Evolutionary conservation across 1,140 invertebrate species (phyloP).

Genomic region (Bicyclus anynana): DNA sequence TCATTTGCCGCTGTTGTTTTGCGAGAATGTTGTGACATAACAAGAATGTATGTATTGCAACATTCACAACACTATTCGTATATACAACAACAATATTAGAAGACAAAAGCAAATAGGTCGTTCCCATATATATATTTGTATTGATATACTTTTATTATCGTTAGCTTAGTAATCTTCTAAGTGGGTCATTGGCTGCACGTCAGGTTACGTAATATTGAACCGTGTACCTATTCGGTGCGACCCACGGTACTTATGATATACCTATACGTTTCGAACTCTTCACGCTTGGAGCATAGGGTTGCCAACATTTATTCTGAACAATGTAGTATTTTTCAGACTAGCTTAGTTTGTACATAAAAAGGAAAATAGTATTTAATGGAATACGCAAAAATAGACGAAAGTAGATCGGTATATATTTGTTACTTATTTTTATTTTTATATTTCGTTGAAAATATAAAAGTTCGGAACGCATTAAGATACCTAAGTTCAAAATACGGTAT

Average conservation of each 20-base stretch:
- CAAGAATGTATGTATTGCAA: constrained; percentile 25
- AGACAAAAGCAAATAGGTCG: constrained; percentile 3
- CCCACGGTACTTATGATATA: constrained; percentile 26
- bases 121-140: constrained; percentile 6
- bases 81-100: neutral
- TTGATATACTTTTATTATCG: constrained; percentile 50
- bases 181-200: constrained; percentile 73
- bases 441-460: no score
- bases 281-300: constrained; percentile 33
- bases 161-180: constrained; percentile 54
- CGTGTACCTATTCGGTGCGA: constrained; percentile 21
- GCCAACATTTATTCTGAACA: constrained; percentile 10
- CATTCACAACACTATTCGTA: neutral
- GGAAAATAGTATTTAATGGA: no score
- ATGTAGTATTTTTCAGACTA: no score
- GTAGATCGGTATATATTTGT: no score
- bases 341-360: no score
- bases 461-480: no score
- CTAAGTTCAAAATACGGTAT: no score
- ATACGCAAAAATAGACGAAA: no score
- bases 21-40: constrained; percentile 37
- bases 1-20: constrained; percentile 29
- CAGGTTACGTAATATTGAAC: constrained; percentile 60
- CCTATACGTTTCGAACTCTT: constrained; percentile 29
- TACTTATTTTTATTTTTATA: no score